Evolutionary conservation across 2,797 vertebrate genomes (phyloP).

Genomic region (Myotis pilosus): DNA sequence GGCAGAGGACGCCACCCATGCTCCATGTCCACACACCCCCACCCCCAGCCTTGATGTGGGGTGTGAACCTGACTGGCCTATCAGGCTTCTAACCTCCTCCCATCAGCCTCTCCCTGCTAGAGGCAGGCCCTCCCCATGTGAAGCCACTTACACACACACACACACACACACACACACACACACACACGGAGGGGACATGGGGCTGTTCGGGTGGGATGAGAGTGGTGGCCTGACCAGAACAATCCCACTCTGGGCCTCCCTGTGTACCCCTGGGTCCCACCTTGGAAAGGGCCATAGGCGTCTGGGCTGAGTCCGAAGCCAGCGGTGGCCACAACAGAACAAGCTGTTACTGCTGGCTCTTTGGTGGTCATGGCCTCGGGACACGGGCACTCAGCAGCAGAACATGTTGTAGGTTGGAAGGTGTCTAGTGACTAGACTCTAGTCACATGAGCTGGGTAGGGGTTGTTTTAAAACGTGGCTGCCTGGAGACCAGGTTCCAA

Average conservation of each 20-base stretch:
- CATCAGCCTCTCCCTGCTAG: background rate
- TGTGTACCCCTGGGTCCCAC: fast-evolving
- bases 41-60: background rate
- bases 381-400: background rate
- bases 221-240: background rate
- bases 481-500: background rate
- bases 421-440: background rate
- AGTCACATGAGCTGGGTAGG: background rate
- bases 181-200: background rate
- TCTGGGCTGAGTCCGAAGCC: background rate
- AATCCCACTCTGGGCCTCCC: background rate
- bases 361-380: background rate
- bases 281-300: background rate
- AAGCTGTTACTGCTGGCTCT: background rate
- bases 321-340: background rate
- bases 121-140: background rate
- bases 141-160: background rate
- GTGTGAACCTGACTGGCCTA: background rate
- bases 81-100: background rate
- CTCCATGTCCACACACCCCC: background rate
- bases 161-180: background rate
- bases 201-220: background rate
- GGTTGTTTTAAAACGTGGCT: background rate
- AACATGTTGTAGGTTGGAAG: background rate
- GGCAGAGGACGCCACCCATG: background rate